Base-by-base conservation (phyloP, 1,140 invertebrate genomes). In the Papilio glaucus region DNA sequence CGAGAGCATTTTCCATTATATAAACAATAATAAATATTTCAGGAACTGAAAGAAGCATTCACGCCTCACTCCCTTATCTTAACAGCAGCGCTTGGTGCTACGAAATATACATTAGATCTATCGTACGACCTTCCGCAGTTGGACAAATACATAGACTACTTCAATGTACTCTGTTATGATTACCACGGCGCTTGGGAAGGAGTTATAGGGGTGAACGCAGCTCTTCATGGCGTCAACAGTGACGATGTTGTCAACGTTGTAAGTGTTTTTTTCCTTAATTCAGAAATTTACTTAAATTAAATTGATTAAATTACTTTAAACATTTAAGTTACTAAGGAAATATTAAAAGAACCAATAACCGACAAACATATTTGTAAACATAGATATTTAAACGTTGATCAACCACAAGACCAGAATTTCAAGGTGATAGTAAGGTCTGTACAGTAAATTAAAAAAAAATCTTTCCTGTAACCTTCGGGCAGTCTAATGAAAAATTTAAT, bases 41-140 rank as follows among this genome's bases (percentile, higher is more conserved):
- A 67, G 63, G 63, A 67, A 26, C 21, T 67, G 24, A 67, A 67
- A 67, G 39, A 45, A 9, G 63, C 63, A 26, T 67, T 67, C 26
- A 67, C 39, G 21, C 63, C 63, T 21, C 63, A 67, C 15, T 67
- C 63, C 18, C 39, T 42, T 18, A 67, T 45, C 18, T 29, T 67
- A 13, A 33, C 26, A 67, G 63, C 39, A 42, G 63, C 63, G 5
- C 12, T 67, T 4, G 63, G 63, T 6, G 63, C 63, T 29, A 67
- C 63, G 12, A 67, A 67, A 26, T 72, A 72, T 37, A 61, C 53
- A 13, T n/a, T 74, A 13, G 65, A 57, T 12, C 29, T 18, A 12
- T 57, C 72, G 10, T 74, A 74, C 39, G 72, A 74, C 10, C 37
- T 74, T 9, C 29, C 33, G 1, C 21, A 63, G 5, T 60, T 74